These are phyloP conservation scores for Lutjanus erythropterus DNA, from an alignment of 2,113 vertebrate species.

Conservation along the genomic window DNA sequence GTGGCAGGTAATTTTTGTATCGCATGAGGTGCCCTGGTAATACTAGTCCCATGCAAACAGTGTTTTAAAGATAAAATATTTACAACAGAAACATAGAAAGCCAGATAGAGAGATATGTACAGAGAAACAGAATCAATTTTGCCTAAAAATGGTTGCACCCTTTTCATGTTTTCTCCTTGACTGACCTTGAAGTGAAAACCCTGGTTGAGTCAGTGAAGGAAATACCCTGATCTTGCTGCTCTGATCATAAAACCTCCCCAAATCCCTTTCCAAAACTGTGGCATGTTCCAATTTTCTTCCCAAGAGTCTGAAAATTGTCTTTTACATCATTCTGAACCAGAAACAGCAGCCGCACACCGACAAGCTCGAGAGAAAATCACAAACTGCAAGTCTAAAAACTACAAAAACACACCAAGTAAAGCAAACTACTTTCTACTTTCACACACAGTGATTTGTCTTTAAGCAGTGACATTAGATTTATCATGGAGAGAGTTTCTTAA, in stretches of 20 bases:
- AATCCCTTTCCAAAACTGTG: slow-evolving; percentile 56
- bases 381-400: slow-evolving; percentile 47
- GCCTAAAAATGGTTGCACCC: slow-evolving; percentile 4
- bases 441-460: slow-evolving; percentile 11
- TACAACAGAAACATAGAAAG: not conserved
- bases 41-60: too few species aligned
- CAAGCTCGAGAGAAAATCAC: slow-evolving; percentile 29
- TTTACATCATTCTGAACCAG: slow-evolving; percentile 1
- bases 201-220: slow-evolving; percentile 2
- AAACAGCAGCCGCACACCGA: slow-evolving; percentile 50
- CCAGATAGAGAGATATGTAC: not conserved
- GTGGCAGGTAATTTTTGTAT: too few species aligned
- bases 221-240: not conserved
- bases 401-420: slow-evolving; percentile 57
- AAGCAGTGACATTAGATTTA: slow-evolving; percentile 5
- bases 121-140: slow-evolving; percentile 37
- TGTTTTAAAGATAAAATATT: slow-evolving; percentile 1
- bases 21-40: too few species aligned
- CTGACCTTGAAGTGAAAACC: not conserved
- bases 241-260: not conserved
- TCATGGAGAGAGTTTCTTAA: slow-evolving; percentile 44
- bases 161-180: not conserved
- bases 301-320: slow-evolving; percentile 62
- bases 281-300: slow-evolving; percentile 61
- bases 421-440: slow-evolving; percentile 43